Percentiles rank a stretch among this genome's conserved stretches.
Evolutionary conservation across 2,113 vertebrate genomes (phyloP).

Genomic region (Eleginops maclovinus): DNA sequence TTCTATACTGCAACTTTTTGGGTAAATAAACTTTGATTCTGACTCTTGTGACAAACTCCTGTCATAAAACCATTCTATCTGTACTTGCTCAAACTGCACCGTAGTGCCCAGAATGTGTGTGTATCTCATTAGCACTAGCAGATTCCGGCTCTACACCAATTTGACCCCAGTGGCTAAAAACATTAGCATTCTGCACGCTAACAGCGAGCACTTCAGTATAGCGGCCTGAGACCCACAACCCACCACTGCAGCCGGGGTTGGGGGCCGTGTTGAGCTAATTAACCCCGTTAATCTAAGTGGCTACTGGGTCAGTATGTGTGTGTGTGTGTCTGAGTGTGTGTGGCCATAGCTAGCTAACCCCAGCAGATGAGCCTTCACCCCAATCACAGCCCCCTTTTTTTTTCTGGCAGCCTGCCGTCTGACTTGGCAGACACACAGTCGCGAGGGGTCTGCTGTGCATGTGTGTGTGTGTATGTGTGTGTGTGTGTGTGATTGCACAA

Average conservation of each 20-base stretch:
- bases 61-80: background rate
- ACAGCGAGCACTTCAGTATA: constrained; percentile 31
- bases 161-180: constrained; percentile 52
- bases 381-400: constrained; percentile 77
- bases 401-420: constrained; percentile 84
- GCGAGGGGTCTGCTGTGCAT: constrained; percentile 66
- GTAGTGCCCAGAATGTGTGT: constrained; percentile 18
- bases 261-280: constrained; percentile 77
- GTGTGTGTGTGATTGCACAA: constrained; percentile 72
- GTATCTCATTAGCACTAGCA: constrained; percentile 52
- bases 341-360: constrained; percentile 70
- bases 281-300: constrained; percentile 77
- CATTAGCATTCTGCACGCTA: constrained; percentile 49
- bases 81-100: background rate
- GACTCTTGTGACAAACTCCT: background rate
- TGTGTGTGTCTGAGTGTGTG: constrained; percentile 47
- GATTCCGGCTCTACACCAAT: constrained; percentile 27
- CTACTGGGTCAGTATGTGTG: constrained; percentile 51
- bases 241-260: constrained; percentile 50
- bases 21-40: too few species aligned
- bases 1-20: background rate
- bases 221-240: constrained; percentile 53
- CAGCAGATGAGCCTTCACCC: constrained; percentile 81
- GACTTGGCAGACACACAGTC: constrained; percentile 84
- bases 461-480: constrained; percentile 51